These are phyloP conservation scores for Halictus quadricinctus DNA, from an alignment of 2,888 invertebrate genomes.

Conservation along the genomic window DNA sequence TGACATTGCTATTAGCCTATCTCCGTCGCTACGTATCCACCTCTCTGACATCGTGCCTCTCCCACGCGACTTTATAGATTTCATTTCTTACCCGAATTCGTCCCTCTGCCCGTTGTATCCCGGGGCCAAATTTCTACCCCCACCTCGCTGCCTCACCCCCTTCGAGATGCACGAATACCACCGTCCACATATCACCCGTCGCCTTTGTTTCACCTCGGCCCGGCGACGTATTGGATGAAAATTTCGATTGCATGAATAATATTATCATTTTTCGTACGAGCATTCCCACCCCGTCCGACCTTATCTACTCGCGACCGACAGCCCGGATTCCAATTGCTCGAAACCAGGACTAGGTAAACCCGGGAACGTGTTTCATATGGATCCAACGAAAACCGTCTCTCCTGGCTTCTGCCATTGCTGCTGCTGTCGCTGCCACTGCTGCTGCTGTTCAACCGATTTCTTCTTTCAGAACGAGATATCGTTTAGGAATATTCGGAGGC, in stretches of 20 bases:
- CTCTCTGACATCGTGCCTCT: constrained; percentile 39
- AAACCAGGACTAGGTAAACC: not conserved
- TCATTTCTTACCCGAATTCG: constrained; percentile 51
- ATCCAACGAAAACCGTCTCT: not conserved
- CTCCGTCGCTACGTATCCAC: constrained; percentile 40
- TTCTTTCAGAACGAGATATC: constrained; percentile 15
- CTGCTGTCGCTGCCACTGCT: not conserved
- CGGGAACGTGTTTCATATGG: constrained; percentile 2
- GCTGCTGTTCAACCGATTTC: constrained; percentile 18
- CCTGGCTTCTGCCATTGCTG: not conserved
- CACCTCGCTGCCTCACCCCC: no score
- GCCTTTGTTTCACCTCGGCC: constrained; percentile 28
- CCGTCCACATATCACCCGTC: not conserved
- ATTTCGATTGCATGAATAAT: constrained; percentile 45
- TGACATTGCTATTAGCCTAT: constrained; percentile 60
- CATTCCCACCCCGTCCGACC: not conserved
- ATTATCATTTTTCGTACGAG: constrained; percentile 32
- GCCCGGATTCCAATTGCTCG: constrained; percentile 20
- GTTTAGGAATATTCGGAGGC: constrained; percentile 2
- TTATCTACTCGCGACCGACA: constrained; percentile 13
- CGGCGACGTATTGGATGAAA: constrained; percentile 24
- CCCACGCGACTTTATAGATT: constrained; percentile 50
- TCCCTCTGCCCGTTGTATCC: constrained; percentile 21
- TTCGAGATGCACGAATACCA: not conserved
- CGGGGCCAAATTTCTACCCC: constrained; percentile 37